phyloP scores from a whole-genome alignment of 2,888 invertebrate genomes.

The Oscheius myriophilus region DNA sequence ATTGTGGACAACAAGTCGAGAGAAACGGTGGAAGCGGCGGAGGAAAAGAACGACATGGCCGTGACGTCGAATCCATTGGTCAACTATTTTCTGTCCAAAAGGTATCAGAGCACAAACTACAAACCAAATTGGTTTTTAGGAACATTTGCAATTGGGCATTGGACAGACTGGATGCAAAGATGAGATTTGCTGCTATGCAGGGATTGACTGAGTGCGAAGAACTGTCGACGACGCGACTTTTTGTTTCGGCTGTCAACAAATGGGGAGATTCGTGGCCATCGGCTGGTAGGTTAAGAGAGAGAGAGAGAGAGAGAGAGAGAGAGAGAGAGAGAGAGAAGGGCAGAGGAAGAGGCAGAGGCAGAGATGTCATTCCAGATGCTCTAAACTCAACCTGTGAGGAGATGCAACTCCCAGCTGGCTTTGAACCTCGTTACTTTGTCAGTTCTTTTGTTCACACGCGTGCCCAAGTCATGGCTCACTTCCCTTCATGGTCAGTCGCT shows the following conservation, averaged over 20 bases:
- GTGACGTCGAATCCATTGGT: conserved; percentile 29
- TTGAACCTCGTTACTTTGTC: conserved; percentile 41
- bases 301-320: background rate
- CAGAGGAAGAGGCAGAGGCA: no score
- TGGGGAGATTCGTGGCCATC: conserved; percentile 48
- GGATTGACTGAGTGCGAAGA: conserved; percentile 38
- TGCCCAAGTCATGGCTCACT: conserved; percentile 54
- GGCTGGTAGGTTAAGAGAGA: conserved; percentile 21
- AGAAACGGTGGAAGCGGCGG: conserved; percentile 28
- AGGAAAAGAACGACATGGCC: conserved; percentile 15
- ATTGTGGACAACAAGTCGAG: conserved; percentile 36
- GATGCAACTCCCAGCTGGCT: conserved; percentile 32
- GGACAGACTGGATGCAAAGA: conserved; percentile 33
- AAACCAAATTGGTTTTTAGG: conserved; percentile 21
- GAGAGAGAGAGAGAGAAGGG: background rate
- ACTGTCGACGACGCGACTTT: conserved; percentile 33
- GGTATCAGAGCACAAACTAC: conserved; percentile 4
- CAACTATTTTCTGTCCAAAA: conserved; percentile 26
- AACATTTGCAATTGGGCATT: conserved; percentile 49
- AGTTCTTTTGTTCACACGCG: conserved; percentile 58
- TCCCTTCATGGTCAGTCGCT: conserved; percentile 54
- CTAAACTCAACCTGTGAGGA: conserved; percentile 29
- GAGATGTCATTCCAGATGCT: background rate
- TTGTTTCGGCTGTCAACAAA: conserved; percentile 33
- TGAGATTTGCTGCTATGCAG: conserved; percentile 37